Percentiles rank a stretch among this genome's conserved stretches.
These are phyloP conservation scores for Seriola dumerili DNA, from an alignment of 2,113 vertebrate species.

Conservation along the genomic window DNA sequence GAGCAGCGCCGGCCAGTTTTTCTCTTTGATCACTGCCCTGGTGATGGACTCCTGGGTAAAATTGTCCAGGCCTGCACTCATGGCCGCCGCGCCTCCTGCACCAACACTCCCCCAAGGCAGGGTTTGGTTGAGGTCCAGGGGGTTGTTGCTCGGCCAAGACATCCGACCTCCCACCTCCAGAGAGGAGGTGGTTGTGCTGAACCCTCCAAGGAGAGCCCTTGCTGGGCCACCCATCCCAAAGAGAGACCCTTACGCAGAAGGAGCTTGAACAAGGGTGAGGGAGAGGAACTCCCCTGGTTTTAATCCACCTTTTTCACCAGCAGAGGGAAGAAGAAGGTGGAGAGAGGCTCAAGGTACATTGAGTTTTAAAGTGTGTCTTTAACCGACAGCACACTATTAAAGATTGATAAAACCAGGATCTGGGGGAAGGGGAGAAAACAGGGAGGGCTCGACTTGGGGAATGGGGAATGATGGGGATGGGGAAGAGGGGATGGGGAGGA, in stretches of 20 bases:
- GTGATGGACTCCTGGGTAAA: slow-evolving; percentile 74
- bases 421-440: neutral
- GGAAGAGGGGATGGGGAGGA: neutral
- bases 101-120: slow-evolving; percentile 78
- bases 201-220: slow-evolving; percentile 82
- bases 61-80: slow-evolving; percentile 76
- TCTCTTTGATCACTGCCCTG: slow-evolving; percentile 82
- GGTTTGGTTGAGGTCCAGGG: slow-evolving; percentile 82
- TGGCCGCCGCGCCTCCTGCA: slow-evolving; percentile 50
- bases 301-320: slow-evolving; percentile 26
- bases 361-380: slow-evolving; percentile 6
- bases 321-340: neutral
- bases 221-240: slow-evolving; percentile 84
- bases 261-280: neutral
- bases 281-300: neutral
- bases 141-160: slow-evolving; percentile 85
- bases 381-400: neutral
- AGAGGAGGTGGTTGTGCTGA: slow-evolving; percentile 86
- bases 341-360: slow-evolving; percentile 9
- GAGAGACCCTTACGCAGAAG: neutral
- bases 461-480: slow-evolving; percentile 4
- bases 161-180: slow-evolving; percentile 85
- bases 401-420: neutral
- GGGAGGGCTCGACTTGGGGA: neutral
- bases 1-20: slow-evolving; percentile 97